Conservation (phyloP, 2,888 invertebrate genomes). For the Diachrysia chrysitis region DNA sequence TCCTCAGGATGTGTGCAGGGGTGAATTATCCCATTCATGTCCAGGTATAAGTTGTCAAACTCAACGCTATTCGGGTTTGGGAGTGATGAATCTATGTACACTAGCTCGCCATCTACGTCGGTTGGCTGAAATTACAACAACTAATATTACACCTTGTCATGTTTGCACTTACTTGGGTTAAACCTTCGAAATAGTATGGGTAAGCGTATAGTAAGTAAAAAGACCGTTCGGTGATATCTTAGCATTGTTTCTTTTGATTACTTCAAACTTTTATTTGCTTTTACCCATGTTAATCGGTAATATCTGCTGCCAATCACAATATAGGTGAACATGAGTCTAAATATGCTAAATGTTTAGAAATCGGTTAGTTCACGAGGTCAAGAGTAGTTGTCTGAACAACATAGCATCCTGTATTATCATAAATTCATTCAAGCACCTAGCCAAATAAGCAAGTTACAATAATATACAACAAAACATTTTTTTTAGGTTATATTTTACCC, state of each 20-base stretch:
- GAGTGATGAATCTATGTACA: constrained; percentile 94
- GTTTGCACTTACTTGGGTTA: neutral
- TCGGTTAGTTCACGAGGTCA: too few species aligned
- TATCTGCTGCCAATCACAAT: neutral
- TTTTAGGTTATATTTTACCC: constrained; percentile 89
- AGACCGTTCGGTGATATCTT: neutral
- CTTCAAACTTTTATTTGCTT: neutral
- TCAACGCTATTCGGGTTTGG: constrained; percentile 99
- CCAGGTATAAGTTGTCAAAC: constrained; percentile 99
- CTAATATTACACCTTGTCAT: neutral
- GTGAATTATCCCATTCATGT: constrained; percentile 99
- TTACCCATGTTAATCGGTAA: neutral
- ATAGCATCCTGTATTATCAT: neutral
- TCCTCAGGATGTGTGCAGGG: constrained; percentile 99
- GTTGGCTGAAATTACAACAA: constrained; percentile 89
- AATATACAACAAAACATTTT: constrained; percentile 37
- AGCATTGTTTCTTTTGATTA: neutral
- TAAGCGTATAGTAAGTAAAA: neutral
- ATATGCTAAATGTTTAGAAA: neutral
- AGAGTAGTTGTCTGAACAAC: neutral
- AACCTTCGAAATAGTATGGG: neutral
- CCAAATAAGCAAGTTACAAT: constrained; percentile 12
- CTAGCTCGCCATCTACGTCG: constrained; percentile 92
- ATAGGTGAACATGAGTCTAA: neutral
- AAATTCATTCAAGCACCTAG: constrained; percentile 11